Conservation (phyloP, 2,797 vertebrate species). For the Phaenicophaeus curvirostris region DNA sequence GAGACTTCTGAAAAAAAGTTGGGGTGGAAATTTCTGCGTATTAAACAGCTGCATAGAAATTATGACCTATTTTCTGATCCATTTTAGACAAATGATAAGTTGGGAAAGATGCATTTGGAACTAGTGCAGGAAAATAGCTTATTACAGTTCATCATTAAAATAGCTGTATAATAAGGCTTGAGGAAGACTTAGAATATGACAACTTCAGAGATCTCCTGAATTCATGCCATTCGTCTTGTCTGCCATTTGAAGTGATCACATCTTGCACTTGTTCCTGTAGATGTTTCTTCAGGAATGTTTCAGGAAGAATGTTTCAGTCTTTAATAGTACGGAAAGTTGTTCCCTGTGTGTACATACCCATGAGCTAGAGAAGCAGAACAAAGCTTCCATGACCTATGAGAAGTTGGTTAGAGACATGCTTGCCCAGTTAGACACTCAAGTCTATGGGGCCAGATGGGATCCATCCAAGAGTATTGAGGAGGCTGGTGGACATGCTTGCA, state of each 20-base stretch:
- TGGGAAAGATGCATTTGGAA: background rate
- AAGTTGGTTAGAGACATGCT: too few species aligned
- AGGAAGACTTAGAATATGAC: background rate
- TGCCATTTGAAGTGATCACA: background rate
- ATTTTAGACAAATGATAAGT: background rate
- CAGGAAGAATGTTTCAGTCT: background rate
- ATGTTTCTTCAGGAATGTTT: background rate
- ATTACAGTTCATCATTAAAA: background rate
- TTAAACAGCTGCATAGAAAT: conserved; percentile 21
- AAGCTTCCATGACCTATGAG: too few species aligned
- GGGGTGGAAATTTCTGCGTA: background rate
- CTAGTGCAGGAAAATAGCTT: background rate
- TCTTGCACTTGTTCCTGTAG: background rate
- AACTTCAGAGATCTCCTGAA: background rate
- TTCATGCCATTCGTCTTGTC: too few species aligned
- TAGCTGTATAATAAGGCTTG: background rate
- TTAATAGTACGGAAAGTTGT: too few species aligned
- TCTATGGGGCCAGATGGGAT: too few species aligned
- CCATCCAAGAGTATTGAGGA: too few species aligned
- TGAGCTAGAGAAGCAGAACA: too few species aligned
- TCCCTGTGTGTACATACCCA: too few species aligned
- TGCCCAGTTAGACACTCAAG: too few species aligned
- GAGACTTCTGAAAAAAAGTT: background rate
- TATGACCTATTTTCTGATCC: conserved; percentile 29
- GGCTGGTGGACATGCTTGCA: too few species aligned